Conservation (phyloP, 2,888 invertebrate species). For the Eupithecia pulchellata region DNA sequence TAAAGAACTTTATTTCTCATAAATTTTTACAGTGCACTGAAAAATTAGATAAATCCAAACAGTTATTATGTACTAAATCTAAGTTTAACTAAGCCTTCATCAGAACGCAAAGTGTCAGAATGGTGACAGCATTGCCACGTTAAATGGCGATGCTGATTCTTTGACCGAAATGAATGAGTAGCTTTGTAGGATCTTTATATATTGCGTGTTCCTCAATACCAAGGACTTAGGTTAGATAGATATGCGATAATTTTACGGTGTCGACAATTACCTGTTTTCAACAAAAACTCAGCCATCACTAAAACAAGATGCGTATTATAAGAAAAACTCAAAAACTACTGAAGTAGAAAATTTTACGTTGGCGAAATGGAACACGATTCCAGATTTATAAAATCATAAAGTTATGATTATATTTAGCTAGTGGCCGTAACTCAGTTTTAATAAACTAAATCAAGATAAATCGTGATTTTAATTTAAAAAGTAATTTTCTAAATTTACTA, state of each 20-base stretch:
- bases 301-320: slow-evolving; percentile 4
- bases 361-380: slow-evolving; percentile 27
- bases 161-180: no score
- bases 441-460: neutral
- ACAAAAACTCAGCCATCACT: neutral
- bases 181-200: no score
- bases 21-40: no score
- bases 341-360: slow-evolving; percentile 39
- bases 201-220: no score
- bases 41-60: no score
- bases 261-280: neutral
- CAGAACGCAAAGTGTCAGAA: no score
- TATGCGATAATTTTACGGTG: neutral
- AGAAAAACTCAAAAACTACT: slow-evolving; percentile 36
- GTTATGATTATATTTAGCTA: slow-evolving; percentile 2
- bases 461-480: neutral
- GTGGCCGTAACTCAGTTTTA: slow-evolving; percentile 8
- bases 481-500: neutral
- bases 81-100: no score
- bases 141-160: no score
- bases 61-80: no score
- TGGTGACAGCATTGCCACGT: no score
- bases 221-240: no score
- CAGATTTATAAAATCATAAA: slow-evolving; percentile 8
- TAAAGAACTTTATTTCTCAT: no score